Evolutionary conservation across 2,888 invertebrate species (phyloP).

Genomic region (Lagria hirta): DNA sequence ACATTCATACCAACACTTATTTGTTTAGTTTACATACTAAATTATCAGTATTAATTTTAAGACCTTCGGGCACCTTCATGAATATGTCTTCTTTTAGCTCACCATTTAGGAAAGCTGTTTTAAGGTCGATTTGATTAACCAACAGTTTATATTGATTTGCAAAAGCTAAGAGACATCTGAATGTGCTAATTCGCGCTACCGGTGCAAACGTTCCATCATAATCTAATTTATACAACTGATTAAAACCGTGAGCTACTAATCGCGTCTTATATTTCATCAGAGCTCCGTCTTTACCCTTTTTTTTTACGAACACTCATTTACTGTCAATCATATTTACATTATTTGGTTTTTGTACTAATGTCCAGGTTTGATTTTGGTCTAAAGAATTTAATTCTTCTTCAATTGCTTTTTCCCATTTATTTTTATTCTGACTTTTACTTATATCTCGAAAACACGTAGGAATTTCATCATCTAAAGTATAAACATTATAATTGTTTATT

Average conservation of each 20-base stretch:
- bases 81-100: slow-evolving; percentile 17
- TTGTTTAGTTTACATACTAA: slow-evolving; percentile 19
- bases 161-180: slow-evolving; percentile 15
- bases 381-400: slow-evolving; percentile 32
- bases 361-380: slow-evolving; percentile 30
- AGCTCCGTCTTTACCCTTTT: slow-evolving; percentile 6
- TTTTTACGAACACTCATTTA: slow-evolving; percentile 19
- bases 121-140: slow-evolving; percentile 18
- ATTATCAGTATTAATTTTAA: slow-evolving; percentile 3
- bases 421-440: slow-evolving; percentile 24
- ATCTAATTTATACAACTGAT: slow-evolving; percentile 5
- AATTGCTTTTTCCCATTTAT: slow-evolving; percentile 32
- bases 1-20: slow-evolving; percentile 16
- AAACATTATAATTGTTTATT: too few species aligned
- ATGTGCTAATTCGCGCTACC: too few species aligned
- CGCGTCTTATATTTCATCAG: too few species aligned
- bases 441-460: slow-evolving; percentile 24
- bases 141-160: slow-evolving; percentile 7
- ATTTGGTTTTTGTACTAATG: slow-evolving; percentile 24
- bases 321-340: slow-evolving; percentile 32
- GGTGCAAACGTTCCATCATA: too few species aligned
- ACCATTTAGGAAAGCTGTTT: slow-evolving; percentile 21
- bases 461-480: neutral
- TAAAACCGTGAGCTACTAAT: slow-evolving; percentile 6
- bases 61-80: slow-evolving; percentile 15